phyloP scores from a whole-genome alignment of 2,797 vertebrate species.

The Heteromormyrus szaboi region DNA sequence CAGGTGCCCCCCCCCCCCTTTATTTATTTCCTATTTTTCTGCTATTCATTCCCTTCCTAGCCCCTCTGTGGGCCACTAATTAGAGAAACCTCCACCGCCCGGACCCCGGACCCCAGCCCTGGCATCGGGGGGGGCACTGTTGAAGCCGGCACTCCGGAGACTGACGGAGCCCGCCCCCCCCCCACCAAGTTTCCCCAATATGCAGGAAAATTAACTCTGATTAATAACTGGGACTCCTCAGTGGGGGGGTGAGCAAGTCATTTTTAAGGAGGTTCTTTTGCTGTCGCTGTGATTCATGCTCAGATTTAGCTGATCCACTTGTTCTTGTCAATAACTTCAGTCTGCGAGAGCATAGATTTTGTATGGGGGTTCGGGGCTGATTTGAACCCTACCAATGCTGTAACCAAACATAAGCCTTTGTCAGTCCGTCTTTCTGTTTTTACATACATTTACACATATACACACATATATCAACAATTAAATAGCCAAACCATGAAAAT shows the following conservation, averaged over 20 bases:
- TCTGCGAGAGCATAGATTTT: background rate
- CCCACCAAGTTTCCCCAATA: conserved; percentile 65
- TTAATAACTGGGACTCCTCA: conserved; percentile 76
- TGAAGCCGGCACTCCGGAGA: background rate
- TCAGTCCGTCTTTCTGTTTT: background rate
- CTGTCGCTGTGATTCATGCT: background rate
- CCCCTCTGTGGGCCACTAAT: conserved; percentile 94
- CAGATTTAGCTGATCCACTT: background rate
- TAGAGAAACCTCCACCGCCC: conserved; percentile 97
- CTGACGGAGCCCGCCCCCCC: background rate
- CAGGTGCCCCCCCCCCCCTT: conserved; percentile 63
- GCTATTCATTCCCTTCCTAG: conserved; percentile 69
- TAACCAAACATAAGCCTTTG: background rate
- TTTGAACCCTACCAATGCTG: background rate
- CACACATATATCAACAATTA: background rate
- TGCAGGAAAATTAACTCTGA: conserved; percentile 99
- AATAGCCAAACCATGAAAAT: background rate
- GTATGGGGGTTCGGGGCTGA: background rate
- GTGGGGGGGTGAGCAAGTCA: conserved; percentile 73
- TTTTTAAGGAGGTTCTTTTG: conserved; percentile 80
- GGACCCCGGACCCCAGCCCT: conserved; percentile 91
- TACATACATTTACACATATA: background rate
- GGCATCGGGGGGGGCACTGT: conserved; percentile 58
- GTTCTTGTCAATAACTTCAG: background rate
- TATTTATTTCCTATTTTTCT: conserved; percentile 73